phyloP scores from a whole-genome alignment of 2,797 vertebrate genomes.

The Naso thynnoides region DNA sequence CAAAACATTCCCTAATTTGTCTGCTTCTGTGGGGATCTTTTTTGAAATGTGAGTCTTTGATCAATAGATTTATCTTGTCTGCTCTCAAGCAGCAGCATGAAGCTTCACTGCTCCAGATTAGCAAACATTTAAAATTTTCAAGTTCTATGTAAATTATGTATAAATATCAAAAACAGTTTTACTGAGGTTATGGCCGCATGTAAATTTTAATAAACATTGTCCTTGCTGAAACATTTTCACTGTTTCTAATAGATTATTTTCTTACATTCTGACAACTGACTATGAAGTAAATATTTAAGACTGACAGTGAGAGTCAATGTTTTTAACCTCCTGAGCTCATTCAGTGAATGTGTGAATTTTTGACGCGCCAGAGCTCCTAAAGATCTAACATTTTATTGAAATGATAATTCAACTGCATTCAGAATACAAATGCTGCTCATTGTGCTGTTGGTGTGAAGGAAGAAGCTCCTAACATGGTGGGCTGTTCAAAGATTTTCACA shows the following conservation, averaged over 20 bases:
- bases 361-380: constrained; percentile 33
- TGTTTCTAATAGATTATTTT: constrained; percentile 50
- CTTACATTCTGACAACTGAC: constrained; percentile 1
- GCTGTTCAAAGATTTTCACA: constrained; percentile 82
- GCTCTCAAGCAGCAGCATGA: constrained; percentile 33
- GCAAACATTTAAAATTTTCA: constrained; percentile 49
- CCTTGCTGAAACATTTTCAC: constrained; percentile 64
- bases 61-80: constrained; percentile 40
- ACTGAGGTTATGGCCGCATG: constrained; percentile 81
- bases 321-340: constrained; percentile 49
- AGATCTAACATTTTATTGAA: constrained; percentile 77
- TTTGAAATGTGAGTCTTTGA: constrained; percentile 53
- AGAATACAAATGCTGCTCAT: constrained; percentile 70
- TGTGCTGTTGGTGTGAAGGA: constrained; percentile 75
- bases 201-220: constrained; percentile 84
- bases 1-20: constrained; percentile 42
- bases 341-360: constrained; percentile 63
- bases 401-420: constrained; percentile 73
- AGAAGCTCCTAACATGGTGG: constrained; percentile 75
- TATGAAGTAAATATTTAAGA: constrained; percentile 19
- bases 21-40: constrained; percentile 42
- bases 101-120: constrained; percentile 45
- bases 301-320: constrained; percentile 4
- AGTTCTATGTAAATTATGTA: constrained; percentile 82
- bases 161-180: constrained; percentile 77